Base-by-base conservation (phyloP, 2,797 vertebrate genomes). In the Karalla daura region DNA sequence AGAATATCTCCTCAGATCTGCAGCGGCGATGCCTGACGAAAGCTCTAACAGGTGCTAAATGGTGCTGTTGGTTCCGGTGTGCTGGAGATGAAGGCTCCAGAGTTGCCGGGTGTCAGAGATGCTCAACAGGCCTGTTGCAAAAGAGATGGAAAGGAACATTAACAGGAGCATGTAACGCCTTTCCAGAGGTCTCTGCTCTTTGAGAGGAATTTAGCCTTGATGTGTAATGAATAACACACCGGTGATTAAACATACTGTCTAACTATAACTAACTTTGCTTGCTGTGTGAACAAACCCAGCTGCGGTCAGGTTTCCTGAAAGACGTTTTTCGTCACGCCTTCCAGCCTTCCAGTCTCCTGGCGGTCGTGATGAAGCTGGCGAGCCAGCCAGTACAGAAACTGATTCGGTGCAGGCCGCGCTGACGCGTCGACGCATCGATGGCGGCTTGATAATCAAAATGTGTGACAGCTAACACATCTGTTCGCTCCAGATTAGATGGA, bases 381-480 rank as follows among this genome's bases (percentile, higher is more conserved):
- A 25, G 33, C 27, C 9, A 53, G 60, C 21, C 4, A 32, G 25
- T 47, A 21, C 50, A 58, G 8, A 30, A 47, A 49, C 5, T 59
- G 41, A 65, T 69, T 51, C 14, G 0, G 25, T 47, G 36, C 63
- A n/a, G 25, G 55, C 37, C 51, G 3, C 45, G 36, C 53, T 62
- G 18, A 58, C 44, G 18, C 20, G 11, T 50, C 13, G 18, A 27
- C 63, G 23, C 24, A 35, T 41, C 60, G 55, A 47, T 70, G 67
- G 36, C 30, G 23, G 39, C 23, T 44, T 46, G 54, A 58, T 49
- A 59, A 64, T 76, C 51, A 63, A 54, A 66, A 56, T 64, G 46
- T 53, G 14, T 76, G 39, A 53, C 68, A 35, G 24, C 63, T 63
- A 62, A 45, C 60, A 60, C 69, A 67, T 79, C 47, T 71, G 43